Evolutionary conservation across 2,888 invertebrate genomes (phyloP).

Genomic region (Tholera decimalis): DNA sequence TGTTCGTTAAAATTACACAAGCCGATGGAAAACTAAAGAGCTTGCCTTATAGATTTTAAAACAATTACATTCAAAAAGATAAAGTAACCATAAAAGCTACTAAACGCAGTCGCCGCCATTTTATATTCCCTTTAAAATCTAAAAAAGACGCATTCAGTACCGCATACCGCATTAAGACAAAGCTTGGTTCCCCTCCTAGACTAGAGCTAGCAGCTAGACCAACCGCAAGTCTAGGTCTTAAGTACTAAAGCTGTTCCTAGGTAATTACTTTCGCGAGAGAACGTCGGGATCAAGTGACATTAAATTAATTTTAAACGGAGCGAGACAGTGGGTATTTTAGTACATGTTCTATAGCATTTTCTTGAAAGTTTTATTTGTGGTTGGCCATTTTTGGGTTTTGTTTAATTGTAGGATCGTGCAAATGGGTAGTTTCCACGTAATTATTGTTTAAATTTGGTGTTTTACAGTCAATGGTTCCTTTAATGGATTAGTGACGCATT

Average conservation of each 20-base stretch:
- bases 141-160: conserved; percentile 41
- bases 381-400: not conserved
- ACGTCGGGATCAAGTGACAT: conserved; percentile 58
- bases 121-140: conserved; percentile 5
- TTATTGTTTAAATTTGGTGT: conserved; percentile 1
- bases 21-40: too few relatives aligned
- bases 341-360: conserved; percentile 15
- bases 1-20: too few relatives aligned
- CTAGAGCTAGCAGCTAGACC: conserved; percentile 62
- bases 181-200: conserved; percentile 51
- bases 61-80: not conserved
- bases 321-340: conserved; percentile 50
- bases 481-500: not conserved
- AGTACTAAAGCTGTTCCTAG: conserved; percentile 68
- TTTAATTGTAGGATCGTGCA: not conserved
- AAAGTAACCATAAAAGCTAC: not conserved
- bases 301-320: conserved; percentile 65
- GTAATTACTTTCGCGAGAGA: conserved; percentile 69
- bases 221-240: conserved; percentile 63
- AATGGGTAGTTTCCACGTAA: not conserved
- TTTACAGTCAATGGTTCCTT: not conserved
- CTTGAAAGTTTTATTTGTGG: conserved; percentile 14
- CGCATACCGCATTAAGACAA: conserved; percentile 39
- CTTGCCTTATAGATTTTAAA: not conserved
- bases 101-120: conserved; percentile 6